These are phyloP conservation scores for Cydia amplana DNA, from an alignment of 1,140 invertebrate species.

Conservation along the genomic window DNA sequence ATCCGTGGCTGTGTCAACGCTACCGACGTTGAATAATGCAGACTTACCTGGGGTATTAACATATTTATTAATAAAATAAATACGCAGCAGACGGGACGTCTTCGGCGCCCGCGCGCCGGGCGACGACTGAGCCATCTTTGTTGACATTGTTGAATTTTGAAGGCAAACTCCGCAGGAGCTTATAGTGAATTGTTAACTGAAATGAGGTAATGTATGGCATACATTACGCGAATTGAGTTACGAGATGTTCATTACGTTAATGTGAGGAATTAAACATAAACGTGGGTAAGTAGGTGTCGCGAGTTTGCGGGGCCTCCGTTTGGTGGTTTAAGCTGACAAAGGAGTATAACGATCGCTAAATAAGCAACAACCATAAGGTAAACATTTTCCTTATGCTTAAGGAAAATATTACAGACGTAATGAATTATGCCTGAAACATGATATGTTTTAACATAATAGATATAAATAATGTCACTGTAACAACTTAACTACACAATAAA, in stretches of 20 bases:
- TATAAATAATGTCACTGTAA: neutral
- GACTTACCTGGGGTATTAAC: constrained; percentile 75
- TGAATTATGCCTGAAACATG: neutral
- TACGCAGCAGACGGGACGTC: constrained; percentile 57
- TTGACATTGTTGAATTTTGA: constrained; percentile 61
- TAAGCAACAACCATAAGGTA: neutral
- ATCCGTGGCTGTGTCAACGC: constrained; percentile 76
- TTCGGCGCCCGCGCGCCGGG: constrained; percentile 47
- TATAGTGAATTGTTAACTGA: constrained; percentile 62
- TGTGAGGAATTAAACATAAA: constrained; percentile 68
- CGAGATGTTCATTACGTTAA: constrained; percentile 69
- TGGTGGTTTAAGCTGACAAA: neutral
- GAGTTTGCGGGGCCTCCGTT: neutral
- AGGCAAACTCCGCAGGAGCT: constrained; percentile 57
- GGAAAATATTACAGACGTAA: neutral
- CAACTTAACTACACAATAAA: too few species aligned
- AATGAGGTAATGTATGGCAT: constrained; percentile 71
- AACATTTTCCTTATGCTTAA: neutral
- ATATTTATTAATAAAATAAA: constrained; percentile 80
- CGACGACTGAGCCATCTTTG: constrained; percentile 55
- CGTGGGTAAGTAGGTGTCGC: constrained; percentile 31
- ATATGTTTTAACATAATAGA: neutral
- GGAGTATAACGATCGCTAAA: neutral
- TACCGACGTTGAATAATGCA: constrained; percentile 76
- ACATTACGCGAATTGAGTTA: constrained; percentile 76